A percentile compares a stretch with the other conserved stretches of the same genome.
Conservation (phyloP, 1,140 invertebrate genomes). For the Drosophila pallidifrons region DNA sequence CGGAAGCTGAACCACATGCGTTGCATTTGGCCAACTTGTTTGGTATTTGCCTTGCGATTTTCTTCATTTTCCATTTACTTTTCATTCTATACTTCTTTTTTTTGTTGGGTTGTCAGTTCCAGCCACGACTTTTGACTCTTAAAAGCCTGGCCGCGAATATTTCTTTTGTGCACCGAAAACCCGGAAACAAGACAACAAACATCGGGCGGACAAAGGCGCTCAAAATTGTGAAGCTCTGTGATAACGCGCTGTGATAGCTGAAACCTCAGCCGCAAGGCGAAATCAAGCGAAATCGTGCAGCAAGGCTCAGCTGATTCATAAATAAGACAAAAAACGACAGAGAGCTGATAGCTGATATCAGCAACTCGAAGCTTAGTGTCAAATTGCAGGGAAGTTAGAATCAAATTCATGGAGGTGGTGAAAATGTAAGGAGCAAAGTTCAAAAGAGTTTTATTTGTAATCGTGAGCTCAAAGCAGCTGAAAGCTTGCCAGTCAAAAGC, state of each 20-base stretch:
- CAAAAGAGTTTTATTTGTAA: too few species aligned
- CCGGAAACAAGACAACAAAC: conserved; percentile 31
- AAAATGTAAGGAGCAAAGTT: too few species aligned
- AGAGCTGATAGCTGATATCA: too few species aligned
- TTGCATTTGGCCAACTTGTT: conserved; percentile 29
- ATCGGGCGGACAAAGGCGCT: conserved; percentile 35
- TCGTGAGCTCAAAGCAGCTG: too few species aligned
- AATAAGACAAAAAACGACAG: too few species aligned
- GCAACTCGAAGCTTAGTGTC: too few species aligned
- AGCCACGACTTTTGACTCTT: conserved; percentile 37
- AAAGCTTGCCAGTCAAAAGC: too few species aligned
- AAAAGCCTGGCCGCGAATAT: conserved; percentile 42
- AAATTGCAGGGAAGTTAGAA: too few species aligned
- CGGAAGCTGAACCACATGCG: conserved; percentile 19
- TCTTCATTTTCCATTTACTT: neutral
- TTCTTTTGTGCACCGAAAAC: conserved; percentile 28
- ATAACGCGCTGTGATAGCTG: neutral
- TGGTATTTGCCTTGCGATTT: neutral
- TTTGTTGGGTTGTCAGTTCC: conserved; percentile 16
- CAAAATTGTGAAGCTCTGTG: conserved; percentile 14
- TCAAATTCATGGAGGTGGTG: too few species aligned
- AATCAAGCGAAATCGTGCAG: too few species aligned
- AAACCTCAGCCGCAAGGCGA: neutral
- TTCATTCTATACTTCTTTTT: conserved; percentile 1
- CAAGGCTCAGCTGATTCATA: too few species aligned